These are phyloP conservation scores for Hoplodrina ambigua DNA, from an alignment of 2,888 invertebrate genomes.

Conservation along the genomic window DNA sequence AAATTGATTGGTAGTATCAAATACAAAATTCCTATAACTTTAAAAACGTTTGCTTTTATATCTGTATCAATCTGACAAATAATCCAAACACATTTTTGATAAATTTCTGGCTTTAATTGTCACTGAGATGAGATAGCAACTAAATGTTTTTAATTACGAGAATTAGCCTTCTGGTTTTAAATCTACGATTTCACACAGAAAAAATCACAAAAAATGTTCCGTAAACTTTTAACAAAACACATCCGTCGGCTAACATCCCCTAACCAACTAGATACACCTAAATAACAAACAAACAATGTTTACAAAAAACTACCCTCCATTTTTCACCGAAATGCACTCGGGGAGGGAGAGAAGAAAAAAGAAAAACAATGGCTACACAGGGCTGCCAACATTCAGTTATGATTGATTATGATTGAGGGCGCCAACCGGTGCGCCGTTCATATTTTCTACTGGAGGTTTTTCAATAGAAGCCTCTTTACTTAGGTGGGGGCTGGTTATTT, in stretches of 20 bases:
- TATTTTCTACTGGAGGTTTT: slow-evolving; percentile 54
- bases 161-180: too few species aligned
- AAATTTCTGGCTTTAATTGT: too few species aligned
- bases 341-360: slow-evolving; percentile 36
- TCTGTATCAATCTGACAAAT: too few species aligned
- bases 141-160: too few species aligned
- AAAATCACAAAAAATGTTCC: background rate
- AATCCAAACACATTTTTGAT: too few species aligned
- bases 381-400: slow-evolving; percentile 60
- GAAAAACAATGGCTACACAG: slow-evolving; percentile 57
- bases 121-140: too few species aligned
- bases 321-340: slow-evolving; percentile 65
- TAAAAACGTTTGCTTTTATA: too few species aligned
- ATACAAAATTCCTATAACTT: too few species aligned
- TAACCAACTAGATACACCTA: slow-evolving; percentile 17
- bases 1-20: too few species aligned
- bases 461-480: slow-evolving; percentile 58
- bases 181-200: background rate
- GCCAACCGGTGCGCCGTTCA: slow-evolving; percentile 49
- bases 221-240: background rate
- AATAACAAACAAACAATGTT: slow-evolving; percentile 42
- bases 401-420: slow-evolving; percentile 75
- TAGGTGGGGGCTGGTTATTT: slow-evolving; percentile 42
- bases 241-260: background rate
- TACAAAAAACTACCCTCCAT: slow-evolving; percentile 53